These are phyloP conservation scores for Polypterus bichir DNA, from an alignment of 2,113 vertebrate species.

Conservation along the genomic window DNA sequence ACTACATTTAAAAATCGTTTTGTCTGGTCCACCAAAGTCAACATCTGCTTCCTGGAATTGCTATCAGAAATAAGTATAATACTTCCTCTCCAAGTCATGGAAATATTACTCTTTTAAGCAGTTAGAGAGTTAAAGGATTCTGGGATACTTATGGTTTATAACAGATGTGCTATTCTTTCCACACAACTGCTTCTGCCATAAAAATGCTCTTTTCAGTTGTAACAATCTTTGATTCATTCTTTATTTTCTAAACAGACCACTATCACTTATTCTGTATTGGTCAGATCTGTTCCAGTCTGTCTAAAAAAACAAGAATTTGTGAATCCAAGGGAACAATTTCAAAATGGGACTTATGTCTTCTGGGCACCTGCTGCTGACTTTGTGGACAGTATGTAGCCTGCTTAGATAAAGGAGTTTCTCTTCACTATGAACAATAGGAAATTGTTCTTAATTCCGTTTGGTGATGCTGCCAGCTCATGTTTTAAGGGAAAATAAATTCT, in stretches of 20 bases:
- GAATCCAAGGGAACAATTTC: constrained; percentile 37
- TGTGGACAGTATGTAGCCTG: constrained; percentile 22
- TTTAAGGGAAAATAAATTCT: no score
- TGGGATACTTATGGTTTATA: no score
- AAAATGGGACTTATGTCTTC: constrained; percentile 22
- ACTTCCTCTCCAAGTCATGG: no score
- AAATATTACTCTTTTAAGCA: no score
- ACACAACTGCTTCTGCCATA: background rate
- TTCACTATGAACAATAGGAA: constrained; percentile 11
- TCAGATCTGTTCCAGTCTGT: constrained; percentile 28
- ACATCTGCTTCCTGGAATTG: no score
- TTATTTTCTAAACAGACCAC: constrained; percentile 34
- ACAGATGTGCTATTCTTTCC: no score
- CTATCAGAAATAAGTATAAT: no score
- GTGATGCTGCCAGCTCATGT: constrained; percentile 7
- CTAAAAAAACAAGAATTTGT: constrained; percentile 46
- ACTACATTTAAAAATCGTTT: no score
- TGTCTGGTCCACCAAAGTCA: no score
- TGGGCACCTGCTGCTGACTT: constrained; percentile 22
- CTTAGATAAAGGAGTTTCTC: constrained; percentile 22
- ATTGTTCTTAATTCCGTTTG: constrained; percentile 19
- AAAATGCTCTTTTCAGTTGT: background rate
- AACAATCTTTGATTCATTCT: constrained; percentile 28
- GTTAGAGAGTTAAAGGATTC: no score
- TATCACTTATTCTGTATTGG: constrained; percentile 42